phyloP scores from a whole-genome alignment of 1,140 invertebrate species.

The Coelopa frigida region DNA sequence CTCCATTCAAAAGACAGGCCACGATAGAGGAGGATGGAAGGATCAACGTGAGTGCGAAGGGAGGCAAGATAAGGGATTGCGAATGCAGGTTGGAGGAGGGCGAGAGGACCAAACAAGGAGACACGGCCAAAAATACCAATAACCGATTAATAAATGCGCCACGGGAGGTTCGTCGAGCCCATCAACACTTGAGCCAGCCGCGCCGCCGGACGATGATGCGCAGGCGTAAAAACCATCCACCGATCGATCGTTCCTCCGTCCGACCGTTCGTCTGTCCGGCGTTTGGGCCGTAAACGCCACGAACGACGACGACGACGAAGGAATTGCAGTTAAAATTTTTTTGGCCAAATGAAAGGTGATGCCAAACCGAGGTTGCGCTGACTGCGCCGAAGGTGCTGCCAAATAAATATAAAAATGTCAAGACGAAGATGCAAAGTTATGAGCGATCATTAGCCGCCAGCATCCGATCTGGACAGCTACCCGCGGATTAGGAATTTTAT shows the following conservation, averaged over 20 bases:
- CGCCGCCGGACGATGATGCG: background rate
- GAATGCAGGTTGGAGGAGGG: background rate
- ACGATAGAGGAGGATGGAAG: background rate
- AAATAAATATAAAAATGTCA: conserved; percentile 18
- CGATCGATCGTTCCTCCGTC: background rate
- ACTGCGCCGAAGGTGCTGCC: no score
- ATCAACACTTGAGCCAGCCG: conserved; percentile 9
- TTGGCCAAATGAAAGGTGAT: no score
- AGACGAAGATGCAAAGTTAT: conserved; percentile 15
- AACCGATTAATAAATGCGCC: conserved; percentile 9
- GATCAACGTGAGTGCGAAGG: background rate
- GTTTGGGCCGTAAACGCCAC: no score
- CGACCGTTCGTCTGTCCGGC: no score
- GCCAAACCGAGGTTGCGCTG: no score
- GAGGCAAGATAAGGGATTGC: background rate
- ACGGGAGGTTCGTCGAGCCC: conserved; percentile 2
- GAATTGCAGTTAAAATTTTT: no score
- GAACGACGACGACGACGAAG: no score
- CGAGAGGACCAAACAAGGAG: background rate
- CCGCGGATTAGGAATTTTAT: background rate
- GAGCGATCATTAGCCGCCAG: conserved; percentile 14
- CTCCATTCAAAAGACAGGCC: background rate
- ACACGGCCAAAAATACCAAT: conserved; percentile 1
- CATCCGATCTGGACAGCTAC: background rate
- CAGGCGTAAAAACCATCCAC: background rate